Evolutionary conservation across 2,113 vertebrate species (phyloP).

Genomic region (Synodontis membranacea): DNA sequence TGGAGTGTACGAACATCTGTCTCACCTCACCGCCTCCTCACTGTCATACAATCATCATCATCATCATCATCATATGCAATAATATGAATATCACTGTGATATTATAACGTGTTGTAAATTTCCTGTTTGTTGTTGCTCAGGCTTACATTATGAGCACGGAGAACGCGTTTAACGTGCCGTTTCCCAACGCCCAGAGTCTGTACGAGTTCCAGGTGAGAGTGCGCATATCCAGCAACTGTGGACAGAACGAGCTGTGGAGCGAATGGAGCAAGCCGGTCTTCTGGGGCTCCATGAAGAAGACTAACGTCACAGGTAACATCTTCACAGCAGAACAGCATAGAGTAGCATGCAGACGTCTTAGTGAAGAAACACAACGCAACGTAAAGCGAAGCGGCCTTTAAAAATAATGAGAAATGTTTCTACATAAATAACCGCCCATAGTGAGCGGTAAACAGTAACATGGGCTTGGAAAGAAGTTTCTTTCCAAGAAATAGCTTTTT

Average conservation of each 20-base stretch:
- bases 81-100: background rate
- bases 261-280: slow-evolving; percentile 66
- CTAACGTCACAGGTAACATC: slow-evolving; percentile 34
- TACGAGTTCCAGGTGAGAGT: slow-evolving; percentile 68
- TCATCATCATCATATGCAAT: too few relatives aligned
- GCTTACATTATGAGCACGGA: fast-evolving
- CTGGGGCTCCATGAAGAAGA: slow-evolving; percentile 55
- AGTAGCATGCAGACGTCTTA: background rate
- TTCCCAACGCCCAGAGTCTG: slow-evolving; percentile 50
- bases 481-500: too few relatives aligned
- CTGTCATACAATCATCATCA: too few relatives aligned
- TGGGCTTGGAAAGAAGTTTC: background rate
- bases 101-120: background rate
- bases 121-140: slow-evolving; percentile 44
- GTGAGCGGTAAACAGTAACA: background rate
- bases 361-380: background rate
- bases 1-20: slow-evolving; percentile 42
- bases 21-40: background rate
- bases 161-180: slow-evolving; percentile 54
- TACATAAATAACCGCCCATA: background rate
- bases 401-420: background rate
- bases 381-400: background rate
- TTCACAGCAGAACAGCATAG: background rate
- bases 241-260: slow-evolving; percentile 63
- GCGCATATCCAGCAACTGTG: background rate